Evolutionary conservation across 2,888 invertebrate species (phyloP).

Genomic region (Tineola bisselliella): DNA sequence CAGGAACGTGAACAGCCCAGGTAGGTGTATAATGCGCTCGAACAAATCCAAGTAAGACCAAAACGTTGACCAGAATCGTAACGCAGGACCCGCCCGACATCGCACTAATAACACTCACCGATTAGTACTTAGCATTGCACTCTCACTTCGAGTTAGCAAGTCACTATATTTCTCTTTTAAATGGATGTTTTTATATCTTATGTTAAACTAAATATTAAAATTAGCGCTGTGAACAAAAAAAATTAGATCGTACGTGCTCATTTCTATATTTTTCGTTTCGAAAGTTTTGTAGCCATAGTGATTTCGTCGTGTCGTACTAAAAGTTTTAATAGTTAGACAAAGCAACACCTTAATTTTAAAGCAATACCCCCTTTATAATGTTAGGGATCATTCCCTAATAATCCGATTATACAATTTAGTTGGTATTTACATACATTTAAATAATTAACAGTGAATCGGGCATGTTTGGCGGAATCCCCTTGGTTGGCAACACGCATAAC

Average conservation of each 20-base stretch:
- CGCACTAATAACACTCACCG: conserved; percentile 48
- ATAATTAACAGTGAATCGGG: background rate
- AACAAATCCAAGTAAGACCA: conserved; percentile 33
- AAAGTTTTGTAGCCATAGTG: no score
- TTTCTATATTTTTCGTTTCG: no score
- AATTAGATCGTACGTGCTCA: background rate
- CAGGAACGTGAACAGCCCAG: conserved; percentile 87
- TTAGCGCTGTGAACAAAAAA: background rate
- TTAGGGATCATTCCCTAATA: background rate
- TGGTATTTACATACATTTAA: conserved; percentile 10
- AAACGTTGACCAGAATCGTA: conserved; percentile 37
- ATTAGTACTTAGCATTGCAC: conserved; percentile 64
- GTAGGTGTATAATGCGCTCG: conserved; percentile 77
- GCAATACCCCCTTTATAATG: no score
- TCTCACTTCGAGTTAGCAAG: conserved; percentile 25
- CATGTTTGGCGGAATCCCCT: background rate
- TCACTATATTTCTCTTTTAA: conserved; percentile 12
- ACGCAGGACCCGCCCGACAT: conserved; percentile 35
- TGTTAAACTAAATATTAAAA: background rate
- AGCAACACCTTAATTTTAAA: no score
- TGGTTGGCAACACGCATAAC: conserved; percentile 32
- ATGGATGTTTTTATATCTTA: background rate
- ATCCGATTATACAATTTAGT: background rate
- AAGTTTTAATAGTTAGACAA: no score
- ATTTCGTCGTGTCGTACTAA: no score